These are phyloP conservation scores for Ameiurus melas DNA, from an alignment of 2,113 vertebrate species.

Conservation along the genomic window DNA sequence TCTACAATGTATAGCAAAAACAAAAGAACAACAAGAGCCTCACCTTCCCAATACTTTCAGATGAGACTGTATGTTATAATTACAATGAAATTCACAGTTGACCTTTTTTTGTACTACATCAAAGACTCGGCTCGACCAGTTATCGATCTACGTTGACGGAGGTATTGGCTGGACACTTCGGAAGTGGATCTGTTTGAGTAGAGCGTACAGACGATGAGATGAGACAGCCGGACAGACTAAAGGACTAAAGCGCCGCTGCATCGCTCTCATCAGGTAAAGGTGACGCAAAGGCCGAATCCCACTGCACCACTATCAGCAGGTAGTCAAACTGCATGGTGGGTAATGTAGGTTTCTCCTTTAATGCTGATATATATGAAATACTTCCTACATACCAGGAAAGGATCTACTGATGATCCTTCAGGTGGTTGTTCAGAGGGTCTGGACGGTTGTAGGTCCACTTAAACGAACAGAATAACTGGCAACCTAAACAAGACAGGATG, in stretches of 20 bases:
- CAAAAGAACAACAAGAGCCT: no score
- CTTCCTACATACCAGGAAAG: constrained; percentile 62
- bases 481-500: constrained; percentile 48
- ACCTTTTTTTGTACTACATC: no score
- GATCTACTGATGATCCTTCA: constrained; percentile 60
- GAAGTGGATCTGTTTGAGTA: not conserved
- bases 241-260: not conserved
- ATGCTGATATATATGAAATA: not conserved
- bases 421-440: constrained; percentile 59
- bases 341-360: not conserved
- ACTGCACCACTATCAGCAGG: no score
- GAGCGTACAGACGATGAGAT: no score
- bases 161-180: no score
- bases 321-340: not conserved
- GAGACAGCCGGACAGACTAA: not conserved
- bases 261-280: not conserved
- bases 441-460: constrained; percentile 62
- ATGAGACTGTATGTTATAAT: no score
- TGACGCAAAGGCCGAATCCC: no score
- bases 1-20: no score
- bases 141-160: no score
- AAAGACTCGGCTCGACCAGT: no score
- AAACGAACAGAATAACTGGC: constrained; percentile 23
- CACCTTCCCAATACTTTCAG: no score
- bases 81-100: no score